phyloP scores from a whole-genome alignment of 2,113 vertebrate species.

The Rhinopithecus roxellana region DNA sequence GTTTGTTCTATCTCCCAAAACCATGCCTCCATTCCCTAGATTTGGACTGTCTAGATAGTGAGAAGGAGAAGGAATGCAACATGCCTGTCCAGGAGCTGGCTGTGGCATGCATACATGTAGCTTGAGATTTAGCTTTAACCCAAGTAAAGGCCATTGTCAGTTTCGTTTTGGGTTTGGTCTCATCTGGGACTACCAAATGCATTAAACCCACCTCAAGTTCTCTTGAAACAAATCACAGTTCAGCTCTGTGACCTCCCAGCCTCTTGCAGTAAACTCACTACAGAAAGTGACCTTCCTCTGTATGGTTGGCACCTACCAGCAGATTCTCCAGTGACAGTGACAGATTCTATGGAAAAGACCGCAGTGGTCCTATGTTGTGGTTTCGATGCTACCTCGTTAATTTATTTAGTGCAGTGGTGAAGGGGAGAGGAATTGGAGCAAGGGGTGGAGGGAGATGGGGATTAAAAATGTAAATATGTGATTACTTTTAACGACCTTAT shows the following conservation, averaged over 20 bases:
- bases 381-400: constrained; percentile 74
- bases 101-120: constrained; percentile 59
- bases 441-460: constrained; percentile 71
- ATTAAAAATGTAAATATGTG: constrained; percentile 83
- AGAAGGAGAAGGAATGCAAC: neutral
- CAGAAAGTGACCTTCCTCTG: constrained; percentile 75
- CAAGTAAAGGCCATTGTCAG: constrained; percentile 74
- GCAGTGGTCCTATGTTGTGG: constrained; percentile 58
- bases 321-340: constrained; percentile 75
- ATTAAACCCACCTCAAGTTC: constrained; percentile 71
- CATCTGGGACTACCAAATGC: constrained; percentile 71
- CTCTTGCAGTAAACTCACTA: constrained; percentile 53
- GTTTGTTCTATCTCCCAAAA: neutral
- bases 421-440: constrained; percentile 79
- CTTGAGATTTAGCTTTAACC: constrained; percentile 69
- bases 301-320: constrained; percentile 67
- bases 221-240: constrained; percentile 76
- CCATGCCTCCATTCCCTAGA: fast-evolving
- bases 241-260: constrained; percentile 64
- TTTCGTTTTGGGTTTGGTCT: constrained; percentile 71
- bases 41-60: neutral
- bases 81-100: neutral
- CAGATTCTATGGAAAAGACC: constrained; percentile 68
- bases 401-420: constrained; percentile 81
- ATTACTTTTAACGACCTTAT: constrained; percentile 78